A percentile compares a stretch with the other conserved stretches of the same genome.
Evolutionary conservation across 2,113 vertebrate species (phyloP).

Genomic region (Arizona elegans): DNA sequence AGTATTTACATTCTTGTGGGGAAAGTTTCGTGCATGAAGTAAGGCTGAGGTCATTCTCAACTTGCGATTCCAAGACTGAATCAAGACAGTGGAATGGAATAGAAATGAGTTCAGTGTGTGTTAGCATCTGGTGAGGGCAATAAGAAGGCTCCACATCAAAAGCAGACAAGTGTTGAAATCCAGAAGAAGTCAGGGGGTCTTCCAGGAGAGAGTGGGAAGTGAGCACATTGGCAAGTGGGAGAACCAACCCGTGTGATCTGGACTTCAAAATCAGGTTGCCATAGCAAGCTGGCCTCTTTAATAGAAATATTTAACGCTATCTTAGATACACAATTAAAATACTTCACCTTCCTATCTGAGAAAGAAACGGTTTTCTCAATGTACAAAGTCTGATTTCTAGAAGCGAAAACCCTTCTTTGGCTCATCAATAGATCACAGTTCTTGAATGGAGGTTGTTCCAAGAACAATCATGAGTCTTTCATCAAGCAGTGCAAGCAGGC

Average conservation of each 20-base stretch:
- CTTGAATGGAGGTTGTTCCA: background rate
- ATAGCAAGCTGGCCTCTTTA: constrained; percentile 44
- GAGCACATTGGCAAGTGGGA: constrained; percentile 34
- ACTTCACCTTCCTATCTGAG: background rate
- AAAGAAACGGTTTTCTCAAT: background rate
- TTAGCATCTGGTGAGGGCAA: constrained; percentile 32
- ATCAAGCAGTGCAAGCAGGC: background rate
- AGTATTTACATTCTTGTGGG: background rate
- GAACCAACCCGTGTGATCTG: constrained; percentile 24
- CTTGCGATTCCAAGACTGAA: constrained; percentile 20
- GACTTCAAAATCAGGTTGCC: constrained; percentile 30
- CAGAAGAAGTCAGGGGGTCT: constrained; percentile 28
- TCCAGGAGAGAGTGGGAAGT: constrained; percentile 43
- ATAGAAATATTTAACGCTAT: background rate
- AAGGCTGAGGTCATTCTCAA: constrained; percentile 34
- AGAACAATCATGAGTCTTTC: too few species aligned
- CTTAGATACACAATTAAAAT: background rate
- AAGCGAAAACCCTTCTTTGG: background rate
- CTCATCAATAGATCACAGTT: background rate
- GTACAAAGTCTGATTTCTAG: background rate
- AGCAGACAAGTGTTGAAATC: constrained; percentile 30
- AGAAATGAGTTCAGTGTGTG: constrained; percentile 33
- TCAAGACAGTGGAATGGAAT: constrained; percentile 46
- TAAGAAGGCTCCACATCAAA: constrained; percentile 43
- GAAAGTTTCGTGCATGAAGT: background rate